Base-by-base conservation (phyloP, 1,140 invertebrate species). In the Helicoverpa armigera region DNA sequence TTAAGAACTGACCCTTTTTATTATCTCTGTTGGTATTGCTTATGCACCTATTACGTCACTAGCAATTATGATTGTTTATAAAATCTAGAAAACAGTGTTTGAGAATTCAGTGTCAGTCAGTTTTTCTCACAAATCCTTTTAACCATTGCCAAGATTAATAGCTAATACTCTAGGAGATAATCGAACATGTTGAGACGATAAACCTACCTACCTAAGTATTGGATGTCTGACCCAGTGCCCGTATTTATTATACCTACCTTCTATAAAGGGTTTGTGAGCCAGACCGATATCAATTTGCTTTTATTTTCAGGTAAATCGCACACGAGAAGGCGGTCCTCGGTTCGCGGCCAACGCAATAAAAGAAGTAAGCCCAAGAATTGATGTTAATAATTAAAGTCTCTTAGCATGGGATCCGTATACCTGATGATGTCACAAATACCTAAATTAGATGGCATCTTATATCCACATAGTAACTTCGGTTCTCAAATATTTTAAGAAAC, bases 301-400 rank as follows among this genome's bases (percentile, higher is more conserved):
- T 81, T 79, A 35, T 83, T 89, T 88, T 53, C 91, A 94, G 93
- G 93, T 85, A 94, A 94, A 90, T 93, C 93, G 16, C 93, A 94
- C 82, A 93, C 93, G 51, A 90, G 90, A 80, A 88, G 93, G 4
- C 87, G 93, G 54, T 94, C 93, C 9, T 94, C 93, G 9, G 91
- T 90, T 56, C 93, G 92, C 53, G 93, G 92, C 73, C 92, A 94
- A 86, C 90, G 92, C 53, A 94, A 94, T 87, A 94, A 94, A 91
- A 91, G 87, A 90, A 94, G 93, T 94, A 86, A 93, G 65, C 11
- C 65, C 11, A 67, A 67, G 92, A n/a, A 56, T 78, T 69, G 31
- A 67, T 78, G 31, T 56, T 79, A 18, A 53, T 54, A 61, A 77
- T 67, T 65, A 77, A 31, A 72, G 69, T 35, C 18, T 14, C 29